Evolutionary conservation across 2,113 vertebrate species (phyloP).

Genomic region (Ictalurus furcatus): DNA sequence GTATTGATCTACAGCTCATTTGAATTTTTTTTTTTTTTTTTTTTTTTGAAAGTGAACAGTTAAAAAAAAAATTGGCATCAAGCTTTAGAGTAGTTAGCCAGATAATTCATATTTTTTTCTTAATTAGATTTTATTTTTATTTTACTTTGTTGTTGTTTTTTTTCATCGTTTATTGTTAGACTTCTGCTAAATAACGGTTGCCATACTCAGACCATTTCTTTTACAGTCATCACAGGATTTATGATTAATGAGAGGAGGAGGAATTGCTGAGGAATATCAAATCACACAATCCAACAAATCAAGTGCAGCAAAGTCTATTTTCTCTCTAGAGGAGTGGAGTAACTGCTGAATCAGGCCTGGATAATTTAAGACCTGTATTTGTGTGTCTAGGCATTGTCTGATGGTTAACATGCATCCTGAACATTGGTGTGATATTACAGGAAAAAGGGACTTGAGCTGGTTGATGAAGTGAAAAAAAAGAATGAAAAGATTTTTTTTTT

Average conservation of each 20-base stretch:
- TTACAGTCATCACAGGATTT: background rate
- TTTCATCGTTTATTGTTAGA: background rate
- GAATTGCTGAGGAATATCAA: slow-evolving; percentile 33
- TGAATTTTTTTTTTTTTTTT: background rate
- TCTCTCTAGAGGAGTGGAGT: background rate
- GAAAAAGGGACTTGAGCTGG: slow-evolving; percentile 60
- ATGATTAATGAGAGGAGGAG: slow-evolving; percentile 33
- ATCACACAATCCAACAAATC: slow-evolving; percentile 16
- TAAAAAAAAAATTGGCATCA: background rate
- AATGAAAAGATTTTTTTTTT: background rate
- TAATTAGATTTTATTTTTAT: background rate
- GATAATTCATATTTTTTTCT: background rate
- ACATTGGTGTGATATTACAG: slow-evolving; percentile 70
- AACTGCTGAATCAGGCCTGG: slow-evolving; percentile 51
- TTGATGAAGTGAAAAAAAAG: slow-evolving; percentile 64
- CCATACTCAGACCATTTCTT: background rate
- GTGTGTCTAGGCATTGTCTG: slow-evolving; percentile 50
- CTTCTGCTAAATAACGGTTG: background rate
- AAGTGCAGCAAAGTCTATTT: slow-evolving; percentile 11
- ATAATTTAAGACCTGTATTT: slow-evolving; percentile 49
- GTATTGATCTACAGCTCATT: slow-evolving; percentile 29
- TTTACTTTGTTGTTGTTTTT: background rate
- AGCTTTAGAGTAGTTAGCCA: background rate
- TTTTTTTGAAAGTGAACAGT: background rate
- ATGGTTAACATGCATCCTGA: slow-evolving; percentile 57